Percentiles rank a stretch among this genome's conserved stretches.
phyloP scores from a whole-genome alignment of 2,888 invertebrate species.

The Netelia melanura region DNA sequence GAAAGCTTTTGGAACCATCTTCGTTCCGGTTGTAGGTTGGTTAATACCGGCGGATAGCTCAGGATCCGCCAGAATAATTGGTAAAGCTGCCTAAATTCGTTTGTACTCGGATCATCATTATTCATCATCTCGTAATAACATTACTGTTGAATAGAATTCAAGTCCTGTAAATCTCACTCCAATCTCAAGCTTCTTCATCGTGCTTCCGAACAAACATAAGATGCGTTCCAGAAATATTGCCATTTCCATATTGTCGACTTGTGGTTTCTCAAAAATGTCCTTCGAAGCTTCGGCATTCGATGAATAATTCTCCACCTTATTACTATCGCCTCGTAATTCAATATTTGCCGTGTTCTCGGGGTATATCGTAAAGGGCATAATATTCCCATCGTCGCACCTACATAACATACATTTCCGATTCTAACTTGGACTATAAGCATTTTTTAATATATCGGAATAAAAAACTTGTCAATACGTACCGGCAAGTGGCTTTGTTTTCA shows the following conservation, averaged over 20 bases:
- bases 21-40: conserved; percentile 28
- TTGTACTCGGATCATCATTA: not conserved
- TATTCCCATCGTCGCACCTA: not conserved
- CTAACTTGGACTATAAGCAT: not conserved
- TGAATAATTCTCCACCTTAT: not conserved
- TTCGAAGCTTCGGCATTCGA: conserved; percentile 44
- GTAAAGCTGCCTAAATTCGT: conserved; percentile 57
- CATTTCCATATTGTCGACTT: conserved; percentile 49
- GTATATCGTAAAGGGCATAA: not conserved
- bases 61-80: conserved; percentile 49
- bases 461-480: conserved; percentile 11
- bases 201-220: conserved; percentile 42
- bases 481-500: conserved; percentile 25
- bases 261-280: conserved; percentile 37
- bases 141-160: not conserved
- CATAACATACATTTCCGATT: not conserved
- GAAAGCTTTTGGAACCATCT: conserved; percentile 25
- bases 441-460: not conserved
- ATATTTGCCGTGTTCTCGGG: not conserved
- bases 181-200: conserved; percentile 59
- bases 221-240: conserved; percentile 60
- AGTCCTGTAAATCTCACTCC: conserved; percentile 35
- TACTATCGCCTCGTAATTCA: not conserved
- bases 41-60: conserved; percentile 24
- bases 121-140: not conserved